A percentile compares a stretch with the other conserved stretches of the same genome.
These are phyloP conservation scores for Gonocerus acuteangulatus DNA, from an alignment of 2,888 invertebrate genomes.

Conservation along the genomic window DNA sequence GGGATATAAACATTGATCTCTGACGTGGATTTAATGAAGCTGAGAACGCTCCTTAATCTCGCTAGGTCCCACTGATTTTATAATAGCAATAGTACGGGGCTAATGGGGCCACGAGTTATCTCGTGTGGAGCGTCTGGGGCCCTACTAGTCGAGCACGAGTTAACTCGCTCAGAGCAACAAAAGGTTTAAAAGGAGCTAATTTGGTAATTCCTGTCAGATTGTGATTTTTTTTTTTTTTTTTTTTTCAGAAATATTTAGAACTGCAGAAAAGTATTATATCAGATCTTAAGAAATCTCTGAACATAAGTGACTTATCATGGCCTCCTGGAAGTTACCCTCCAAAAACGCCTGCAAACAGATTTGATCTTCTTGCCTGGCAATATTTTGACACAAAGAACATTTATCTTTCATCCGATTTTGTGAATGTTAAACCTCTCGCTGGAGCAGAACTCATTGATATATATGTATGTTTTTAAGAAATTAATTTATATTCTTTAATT, in stretches of 20 bases:
- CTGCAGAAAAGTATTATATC: slow-evolving; percentile 16
- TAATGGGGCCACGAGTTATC: too few species aligned
- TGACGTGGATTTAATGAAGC: too few species aligned
- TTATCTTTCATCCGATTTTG: slow-evolving; percentile 72
- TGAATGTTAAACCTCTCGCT: slow-evolving; percentile 56
- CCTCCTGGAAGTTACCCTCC: slow-evolving; percentile 63
- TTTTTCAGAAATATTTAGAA: slow-evolving; percentile 27
- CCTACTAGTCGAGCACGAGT: too few species aligned
- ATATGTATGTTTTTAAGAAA: slow-evolving; percentile 44
- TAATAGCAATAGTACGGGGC: too few species aligned
- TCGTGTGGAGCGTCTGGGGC: too few species aligned
- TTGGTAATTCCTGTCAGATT: too few species aligned
- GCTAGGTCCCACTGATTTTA: too few species aligned
- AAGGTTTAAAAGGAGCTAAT: too few species aligned
- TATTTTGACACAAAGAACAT: slow-evolving; percentile 78
- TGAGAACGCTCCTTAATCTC: too few species aligned
- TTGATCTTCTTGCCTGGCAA: slow-evolving; percentile 79
- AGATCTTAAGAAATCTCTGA: slow-evolving; percentile 19
- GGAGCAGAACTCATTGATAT: slow-evolving; percentile 64
- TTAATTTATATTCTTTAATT: background rate
- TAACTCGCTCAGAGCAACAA: too few species aligned
- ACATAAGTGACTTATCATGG: slow-evolving; percentile 50
- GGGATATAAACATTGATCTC: too few species aligned
- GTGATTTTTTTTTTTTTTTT: too few species aligned
- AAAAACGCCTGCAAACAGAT: slow-evolving; percentile 61